Evolutionary conservation across 2,113 vertebrate species (phyloP), one percentile per base, ranked within the genome.

Genomic region (human): DNA sequence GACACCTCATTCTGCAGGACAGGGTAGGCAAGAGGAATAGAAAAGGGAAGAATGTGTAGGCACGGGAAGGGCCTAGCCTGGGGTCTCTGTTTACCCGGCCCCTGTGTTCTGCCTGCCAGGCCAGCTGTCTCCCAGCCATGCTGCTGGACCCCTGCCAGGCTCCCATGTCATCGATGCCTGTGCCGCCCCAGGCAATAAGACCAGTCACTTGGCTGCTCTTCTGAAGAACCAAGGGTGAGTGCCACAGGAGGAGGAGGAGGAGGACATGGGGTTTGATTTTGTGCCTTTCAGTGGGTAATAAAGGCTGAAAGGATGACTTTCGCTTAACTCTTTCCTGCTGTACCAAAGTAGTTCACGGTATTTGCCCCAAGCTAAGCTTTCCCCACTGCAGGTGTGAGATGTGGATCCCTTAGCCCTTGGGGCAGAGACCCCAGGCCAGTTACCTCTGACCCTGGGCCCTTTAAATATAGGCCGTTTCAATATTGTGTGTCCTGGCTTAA

Each of bases 161-260:
- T 99, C 99, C 86, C 99, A 99, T 0, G 97, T 99, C 78, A 99
- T 99, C 0, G 99, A 99, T 43, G 99, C 99, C 8, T 99, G 99
- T 0, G 99, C 99, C 3, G 99, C 99, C 13, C 99, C 99, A 0
- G 99, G 99, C 18, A 99, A 99, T 98, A 99, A 99, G 98, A 99
- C 99, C 89, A 99, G 99, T 94, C 99, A 99, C 84, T 97, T 99
- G 93, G 99, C 99, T 23, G 99, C 99, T 96, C 97, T 99, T 91
- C 98, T 99, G 98, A 98, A 98, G 86, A 99, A 99, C 98, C 99
- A 99, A 94, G 99, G 99, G 99, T 99, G 98, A 98, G 99, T 73
- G 43, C 23, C 35, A 1, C 0, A 2, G 38, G 2, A 38, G 20
- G 2, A 4, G 14, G 79, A 20, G n/a, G 40, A 6, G 27, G 10